Percentiles rank a stretch among this genome's conserved stretches.
phyloP scores from a whole-genome alignment of 2,888 invertebrate species.

The Bombylius major region DNA sequence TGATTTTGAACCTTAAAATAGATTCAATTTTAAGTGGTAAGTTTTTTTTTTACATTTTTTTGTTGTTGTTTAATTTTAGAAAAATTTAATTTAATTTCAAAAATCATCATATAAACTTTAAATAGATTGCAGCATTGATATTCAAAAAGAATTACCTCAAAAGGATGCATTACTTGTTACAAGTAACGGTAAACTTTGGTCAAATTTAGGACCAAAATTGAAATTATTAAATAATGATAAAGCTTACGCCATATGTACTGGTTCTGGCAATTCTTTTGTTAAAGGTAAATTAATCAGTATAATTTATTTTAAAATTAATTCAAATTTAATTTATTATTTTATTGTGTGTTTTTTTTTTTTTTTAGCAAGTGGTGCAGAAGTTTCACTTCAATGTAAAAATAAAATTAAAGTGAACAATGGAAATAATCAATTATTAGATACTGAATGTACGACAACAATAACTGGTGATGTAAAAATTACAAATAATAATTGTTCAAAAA shows the following conservation, averaged over 20 bases:
- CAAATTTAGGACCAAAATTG: not conserved
- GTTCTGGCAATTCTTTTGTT: not conserved
- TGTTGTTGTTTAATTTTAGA: too few species aligned
- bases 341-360: not conserved
- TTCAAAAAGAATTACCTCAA: not conserved
- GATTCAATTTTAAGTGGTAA: too few species aligned
- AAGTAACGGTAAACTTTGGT: not conserved
- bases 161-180: constrained; percentile 4
- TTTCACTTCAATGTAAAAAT: not conserved
- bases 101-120: too few species aligned
- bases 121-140: constrained; percentile 1
- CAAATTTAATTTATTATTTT: not conserved
- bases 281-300: not conserved
- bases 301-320: not conserved
- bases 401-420: not conserved
- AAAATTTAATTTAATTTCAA: too few species aligned
- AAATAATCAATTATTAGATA: not conserved
- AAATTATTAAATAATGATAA: not conserved
- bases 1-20: too few species aligned
- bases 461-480: not conserved
- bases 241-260: not conserved
- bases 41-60: too few species aligned
- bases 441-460: not conserved
- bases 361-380: not conserved
- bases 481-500: not conserved